phyloP scores from a whole-genome alignment of 2,888 invertebrate genomes.

The Tortricodes alternella region DNA sequence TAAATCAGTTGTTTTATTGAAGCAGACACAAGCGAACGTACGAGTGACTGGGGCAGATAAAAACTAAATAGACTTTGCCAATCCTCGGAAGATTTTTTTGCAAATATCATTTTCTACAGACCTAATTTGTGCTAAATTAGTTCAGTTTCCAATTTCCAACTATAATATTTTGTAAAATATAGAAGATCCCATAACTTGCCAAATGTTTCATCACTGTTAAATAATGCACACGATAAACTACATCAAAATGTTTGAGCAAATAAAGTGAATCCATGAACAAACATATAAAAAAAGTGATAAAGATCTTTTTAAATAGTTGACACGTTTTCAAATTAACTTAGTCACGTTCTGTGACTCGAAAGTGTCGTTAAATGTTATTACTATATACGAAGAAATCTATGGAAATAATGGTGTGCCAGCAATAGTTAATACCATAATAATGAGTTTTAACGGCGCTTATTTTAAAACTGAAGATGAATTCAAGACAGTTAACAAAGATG shows the following conservation, averaged over 20 bases:
- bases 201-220: too few species aligned
- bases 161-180: too few species aligned
- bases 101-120: too few species aligned
- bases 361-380: not conserved
- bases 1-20: too few species aligned
- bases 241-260: not conserved
- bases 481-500: not conserved
- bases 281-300: not conserved
- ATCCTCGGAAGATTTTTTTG: too few species aligned
- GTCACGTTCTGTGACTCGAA: not conserved
- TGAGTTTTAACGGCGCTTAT: conserved; percentile 1
- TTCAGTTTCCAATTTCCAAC: too few species aligned
- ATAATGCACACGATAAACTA: too few species aligned
- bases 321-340: not conserved
- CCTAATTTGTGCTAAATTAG: too few species aligned
- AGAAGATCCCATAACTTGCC: too few species aligned
- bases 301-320: not conserved
- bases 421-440: not conserved
- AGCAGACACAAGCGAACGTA: too few species aligned
- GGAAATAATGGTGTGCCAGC: not conserved
- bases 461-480: not conserved
- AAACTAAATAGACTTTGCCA: too few species aligned
- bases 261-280: not conserved
- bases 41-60: too few species aligned
- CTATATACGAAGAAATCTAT: not conserved